Evolutionary conservation across 2,113 vertebrate species (phyloP).

Genomic region (Phyllostomus hastatus): DNA sequence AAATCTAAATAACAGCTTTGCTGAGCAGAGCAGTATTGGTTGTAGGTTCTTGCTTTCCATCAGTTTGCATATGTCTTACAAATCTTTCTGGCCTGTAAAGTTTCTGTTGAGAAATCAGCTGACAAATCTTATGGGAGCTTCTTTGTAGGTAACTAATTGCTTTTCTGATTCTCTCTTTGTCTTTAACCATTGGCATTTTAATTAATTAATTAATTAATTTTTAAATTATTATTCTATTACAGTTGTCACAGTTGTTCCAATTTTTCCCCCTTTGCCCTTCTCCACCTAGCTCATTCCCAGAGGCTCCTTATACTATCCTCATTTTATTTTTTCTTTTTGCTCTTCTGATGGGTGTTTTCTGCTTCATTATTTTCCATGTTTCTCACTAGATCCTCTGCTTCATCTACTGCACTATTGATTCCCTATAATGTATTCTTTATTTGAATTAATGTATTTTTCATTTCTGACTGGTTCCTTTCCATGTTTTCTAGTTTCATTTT

Average conservation of each 20-base stretch:
- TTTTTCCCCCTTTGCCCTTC: no score
- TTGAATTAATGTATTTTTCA: not conserved
- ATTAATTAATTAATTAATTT: not conserved
- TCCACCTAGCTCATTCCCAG: not conserved
- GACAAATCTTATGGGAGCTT: not conserved
- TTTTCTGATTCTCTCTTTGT: not conserved
- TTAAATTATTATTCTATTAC: no score
- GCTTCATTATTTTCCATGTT: not conserved
- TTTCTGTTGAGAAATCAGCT: not conserved
- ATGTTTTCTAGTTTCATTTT: not conserved
- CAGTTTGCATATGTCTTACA: not conserved
- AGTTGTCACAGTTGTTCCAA: no score
- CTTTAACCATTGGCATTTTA: not conserved
- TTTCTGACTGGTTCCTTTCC: not conserved
- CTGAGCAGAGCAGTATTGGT: not conserved
- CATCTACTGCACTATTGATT: not conserved
- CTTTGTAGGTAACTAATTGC: not conserved
- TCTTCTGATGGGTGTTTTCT: not conserved
- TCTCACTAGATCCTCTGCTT: not conserved
- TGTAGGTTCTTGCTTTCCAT: not conserved
- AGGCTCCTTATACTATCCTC: not conserved
- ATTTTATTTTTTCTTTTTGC: not conserved
- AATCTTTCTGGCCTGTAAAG: not conserved
- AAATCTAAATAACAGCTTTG: not conserved
- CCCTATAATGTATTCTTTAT: not conserved